phyloP scores from a whole-genome alignment of 2,797 vertebrate species.

The Paratrypauchen microcephalus region DNA sequence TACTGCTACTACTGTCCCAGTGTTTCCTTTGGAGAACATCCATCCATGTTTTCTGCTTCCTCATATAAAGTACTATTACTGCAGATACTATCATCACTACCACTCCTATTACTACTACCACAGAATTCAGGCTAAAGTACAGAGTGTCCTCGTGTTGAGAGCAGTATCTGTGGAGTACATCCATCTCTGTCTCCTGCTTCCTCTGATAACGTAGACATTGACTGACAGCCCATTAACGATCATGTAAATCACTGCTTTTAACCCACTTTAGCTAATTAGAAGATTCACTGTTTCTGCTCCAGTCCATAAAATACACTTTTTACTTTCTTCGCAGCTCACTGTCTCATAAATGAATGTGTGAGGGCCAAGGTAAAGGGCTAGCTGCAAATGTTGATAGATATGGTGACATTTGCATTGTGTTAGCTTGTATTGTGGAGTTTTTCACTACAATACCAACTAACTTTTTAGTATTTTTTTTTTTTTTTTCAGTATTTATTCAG shows the following conservation, averaged over 20 bases:
- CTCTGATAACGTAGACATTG: slow-evolving; percentile 32
- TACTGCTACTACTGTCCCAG: no score
- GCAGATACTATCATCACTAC: no score
- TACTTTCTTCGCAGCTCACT: neutral
- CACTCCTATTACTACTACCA: neutral
- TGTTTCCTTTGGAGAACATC: no score
- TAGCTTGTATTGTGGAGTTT: no score
- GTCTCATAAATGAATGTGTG: neutral
- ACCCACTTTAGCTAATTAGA: slow-evolving; percentile 59
- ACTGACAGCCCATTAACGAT: slow-evolving; percentile 55
- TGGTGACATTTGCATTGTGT: neutral
- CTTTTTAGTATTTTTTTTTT: no score
- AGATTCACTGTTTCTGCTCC: slow-evolving; percentile 30
- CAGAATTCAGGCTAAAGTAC: neutral
- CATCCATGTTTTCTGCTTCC: no score
- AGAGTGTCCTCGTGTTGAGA: neutral
- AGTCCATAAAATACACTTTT: slow-evolving; percentile 13
- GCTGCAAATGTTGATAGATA: no score
- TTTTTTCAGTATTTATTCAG: no score
- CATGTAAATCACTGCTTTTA: slow-evolving; percentile 50
- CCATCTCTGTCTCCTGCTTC: slow-evolving; percentile 22
- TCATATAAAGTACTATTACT: no score
- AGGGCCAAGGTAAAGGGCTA: no score
- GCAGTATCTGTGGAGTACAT: slow-evolving; percentile 23
- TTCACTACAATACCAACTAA: no score